Evolutionary conservation across 1,140 invertebrate genomes (phyloP).

Genomic region (Ridgeia piscesae): DNA sequence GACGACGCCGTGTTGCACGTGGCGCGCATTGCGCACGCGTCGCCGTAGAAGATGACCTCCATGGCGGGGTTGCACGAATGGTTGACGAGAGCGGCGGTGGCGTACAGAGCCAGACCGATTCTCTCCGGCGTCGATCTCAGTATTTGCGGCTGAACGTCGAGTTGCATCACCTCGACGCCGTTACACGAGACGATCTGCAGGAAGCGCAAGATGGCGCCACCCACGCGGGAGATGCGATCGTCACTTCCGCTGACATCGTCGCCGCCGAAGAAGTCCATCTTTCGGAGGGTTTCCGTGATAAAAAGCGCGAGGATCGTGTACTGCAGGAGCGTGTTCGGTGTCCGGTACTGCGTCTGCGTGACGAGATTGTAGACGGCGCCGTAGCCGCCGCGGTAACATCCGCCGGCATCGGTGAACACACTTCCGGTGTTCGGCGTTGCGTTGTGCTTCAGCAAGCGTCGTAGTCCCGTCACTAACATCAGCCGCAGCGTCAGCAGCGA

Average conservation of each 20-base stretch:
- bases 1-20: conserved; percentile 60
- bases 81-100: conserved; percentile 85
- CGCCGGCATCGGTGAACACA: conserved; percentile 14
- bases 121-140: conserved; percentile 62
- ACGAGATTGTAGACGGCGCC: conserved; percentile 24
- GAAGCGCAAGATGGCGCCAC: conserved; percentile 74
- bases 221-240: conserved; percentile 62
- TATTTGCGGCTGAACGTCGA: conserved; percentile 59
- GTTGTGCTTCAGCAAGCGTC: conserved; percentile 17
- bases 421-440: conserved; percentile 9
- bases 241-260: neutral
- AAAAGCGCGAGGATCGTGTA: conserved; percentile 27
- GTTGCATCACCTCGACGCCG: conserved; percentile 84
- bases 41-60: conserved; percentile 80
- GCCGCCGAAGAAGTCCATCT: conserved; percentile 19
- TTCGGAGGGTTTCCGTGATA: conserved; percentile 14
- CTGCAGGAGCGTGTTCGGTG: conserved; percentile 27
- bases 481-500: conserved; percentile 81
- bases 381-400: conserved; percentile 15
- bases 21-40: conserved; percentile 36
- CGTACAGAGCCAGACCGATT: conserved; percentile 81
- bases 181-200: conserved; percentile 89
- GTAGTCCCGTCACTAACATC: conserved; percentile 54
- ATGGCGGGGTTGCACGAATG: conserved; percentile 89
- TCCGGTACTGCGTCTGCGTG: conserved; percentile 21